Evolutionary conservation across 2,113 vertebrate species (phyloP).

Genomic region (Bungarus multicinctus): DNA sequence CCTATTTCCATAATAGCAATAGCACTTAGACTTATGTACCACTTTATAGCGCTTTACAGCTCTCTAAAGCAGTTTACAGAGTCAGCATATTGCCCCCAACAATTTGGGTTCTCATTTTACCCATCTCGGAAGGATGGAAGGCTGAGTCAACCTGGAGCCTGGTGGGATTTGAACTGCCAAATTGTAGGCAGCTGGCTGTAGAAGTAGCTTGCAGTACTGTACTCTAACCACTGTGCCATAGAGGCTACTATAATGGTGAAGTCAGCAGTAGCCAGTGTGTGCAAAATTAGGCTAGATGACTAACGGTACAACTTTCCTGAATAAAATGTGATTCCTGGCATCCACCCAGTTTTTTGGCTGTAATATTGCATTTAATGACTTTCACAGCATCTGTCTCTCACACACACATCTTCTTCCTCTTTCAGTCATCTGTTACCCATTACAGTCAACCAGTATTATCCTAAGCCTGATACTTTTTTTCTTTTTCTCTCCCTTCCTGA

Average conservation of each 20-base stretch:
- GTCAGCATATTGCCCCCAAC: no score
- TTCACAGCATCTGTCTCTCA: neutral
- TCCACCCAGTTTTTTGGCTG: neutral
- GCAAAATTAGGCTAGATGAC: neutral
- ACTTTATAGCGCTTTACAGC: no score
- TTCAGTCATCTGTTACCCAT: neutral
- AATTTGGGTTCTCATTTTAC: no score
- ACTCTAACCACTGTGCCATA: no score
- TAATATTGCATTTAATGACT: neutral
- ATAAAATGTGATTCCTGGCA: neutral
- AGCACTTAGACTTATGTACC: no score
- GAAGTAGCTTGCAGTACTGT: no score
- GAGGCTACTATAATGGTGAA: neutral
- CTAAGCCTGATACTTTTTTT: neutral
- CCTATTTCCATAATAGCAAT: no score
- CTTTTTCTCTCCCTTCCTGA: neutral
- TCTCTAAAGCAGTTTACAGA: no score
- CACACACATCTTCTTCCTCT: neutral
- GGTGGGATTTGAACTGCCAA: no score
- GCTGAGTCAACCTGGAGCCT: no score
- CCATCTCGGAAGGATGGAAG: no score
- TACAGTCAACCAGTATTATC: neutral
- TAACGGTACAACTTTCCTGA: neutral
- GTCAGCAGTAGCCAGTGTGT: neutral
- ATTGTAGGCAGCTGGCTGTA: no score